Conservation (phyloP, 1,140 invertebrate species). For the Centruroides vittatus region DNA sequence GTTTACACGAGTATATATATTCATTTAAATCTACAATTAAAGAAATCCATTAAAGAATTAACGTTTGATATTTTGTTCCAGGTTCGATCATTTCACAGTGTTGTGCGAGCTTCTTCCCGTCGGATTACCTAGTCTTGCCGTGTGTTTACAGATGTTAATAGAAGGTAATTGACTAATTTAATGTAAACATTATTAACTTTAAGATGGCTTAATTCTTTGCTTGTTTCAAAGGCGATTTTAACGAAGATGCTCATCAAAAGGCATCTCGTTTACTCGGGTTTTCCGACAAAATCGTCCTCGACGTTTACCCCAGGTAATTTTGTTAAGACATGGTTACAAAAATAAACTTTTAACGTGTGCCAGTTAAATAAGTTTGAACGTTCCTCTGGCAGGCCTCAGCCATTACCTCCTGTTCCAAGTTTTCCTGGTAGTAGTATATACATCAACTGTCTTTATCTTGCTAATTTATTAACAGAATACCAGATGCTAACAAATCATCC, state of each 20-base stretch:
- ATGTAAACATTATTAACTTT: too few species aligned
- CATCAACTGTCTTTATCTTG: background rate
- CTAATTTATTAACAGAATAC: slow-evolving; percentile 14
- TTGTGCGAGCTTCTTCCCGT: slow-evolving; percentile 34
- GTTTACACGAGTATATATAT: background rate
- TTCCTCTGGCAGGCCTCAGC: background rate
- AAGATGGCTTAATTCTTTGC: too few species aligned
- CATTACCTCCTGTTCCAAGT: background rate
- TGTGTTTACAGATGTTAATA: slow-evolving; percentile 23
- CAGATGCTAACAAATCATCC: slow-evolving; percentile 4
- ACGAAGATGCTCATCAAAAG: slow-evolving; percentile 8
- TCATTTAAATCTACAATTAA: background rate
- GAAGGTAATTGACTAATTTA: slow-evolving; percentile 3
- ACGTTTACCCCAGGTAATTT: slow-evolving; percentile 12
- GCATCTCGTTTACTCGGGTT: slow-evolving; percentile 11
- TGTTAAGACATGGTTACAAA: too few species aligned
- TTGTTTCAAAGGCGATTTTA: slow-evolving; percentile 7
- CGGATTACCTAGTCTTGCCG: slow-evolving; percentile 29
- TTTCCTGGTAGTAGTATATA: background rate
- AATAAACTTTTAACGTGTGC: background rate
- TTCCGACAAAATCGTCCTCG: slow-evolving; percentile 7
- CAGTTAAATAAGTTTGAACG: background rate
- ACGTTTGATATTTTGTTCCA: background rate
- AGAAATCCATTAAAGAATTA: background rate
- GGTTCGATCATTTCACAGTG: slow-evolving; percentile 34